Evolutionary conservation across 1,140 invertebrate species (phyloP).

Genomic region (Dryas iulia): DNA sequence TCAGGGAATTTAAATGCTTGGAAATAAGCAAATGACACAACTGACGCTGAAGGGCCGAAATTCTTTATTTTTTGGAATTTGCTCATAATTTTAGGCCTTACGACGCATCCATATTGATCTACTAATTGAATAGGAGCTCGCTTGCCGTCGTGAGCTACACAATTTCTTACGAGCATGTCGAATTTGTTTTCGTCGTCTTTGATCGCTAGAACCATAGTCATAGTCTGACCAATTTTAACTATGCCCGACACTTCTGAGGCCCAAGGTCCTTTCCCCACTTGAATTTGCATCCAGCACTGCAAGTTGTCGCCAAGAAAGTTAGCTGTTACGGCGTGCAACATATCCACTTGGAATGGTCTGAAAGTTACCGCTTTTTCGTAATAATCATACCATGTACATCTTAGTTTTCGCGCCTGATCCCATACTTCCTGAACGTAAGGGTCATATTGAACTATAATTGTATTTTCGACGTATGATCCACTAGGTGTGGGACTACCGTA

Average conservation of each 20-base stretch:
- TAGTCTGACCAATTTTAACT: slow-evolving; percentile 96
- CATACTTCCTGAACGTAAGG: slow-evolving; percentile 96
- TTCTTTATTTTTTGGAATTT: slow-evolving; percentile 98
- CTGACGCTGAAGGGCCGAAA: slow-evolving; percentile 95
- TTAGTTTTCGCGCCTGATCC: slow-evolving; percentile 90
- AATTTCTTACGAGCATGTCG: slow-evolving; percentile 96
- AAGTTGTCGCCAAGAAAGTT: slow-evolving; percentile 97
- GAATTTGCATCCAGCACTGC: slow-evolving; percentile 98
- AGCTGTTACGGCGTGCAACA: slow-evolving; percentile 95
- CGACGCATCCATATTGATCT: slow-evolving; percentile 95
- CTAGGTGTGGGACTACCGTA: slow-evolving; percentile 92
- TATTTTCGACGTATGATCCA: slow-evolving; percentile 96
- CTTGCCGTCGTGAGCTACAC: slow-evolving; percentile 96
- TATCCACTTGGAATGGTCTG: slow-evolving; percentile 95
- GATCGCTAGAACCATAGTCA: slow-evolving; percentile 97
- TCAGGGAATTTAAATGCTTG: slow-evolving; percentile 98
- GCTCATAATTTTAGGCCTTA: slow-evolving; percentile 95
- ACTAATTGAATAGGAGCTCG: slow-evolving; percentile 95
- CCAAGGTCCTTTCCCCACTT: slow-evolving; percentile 96
- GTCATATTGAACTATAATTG: slow-evolving; percentile 97
- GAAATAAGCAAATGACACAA: slow-evolving; percentile 97
- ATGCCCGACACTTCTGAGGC: slow-evolving; percentile 96
- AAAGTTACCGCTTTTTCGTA: slow-evolving; percentile 97
- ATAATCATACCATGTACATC: slow-evolving; percentile 97
- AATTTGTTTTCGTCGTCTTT: slow-evolving; percentile 98